Evolutionary conservation across 2,113 vertebrate species (phyloP).

Genomic region (Aegithalos caudatus): DNA sequence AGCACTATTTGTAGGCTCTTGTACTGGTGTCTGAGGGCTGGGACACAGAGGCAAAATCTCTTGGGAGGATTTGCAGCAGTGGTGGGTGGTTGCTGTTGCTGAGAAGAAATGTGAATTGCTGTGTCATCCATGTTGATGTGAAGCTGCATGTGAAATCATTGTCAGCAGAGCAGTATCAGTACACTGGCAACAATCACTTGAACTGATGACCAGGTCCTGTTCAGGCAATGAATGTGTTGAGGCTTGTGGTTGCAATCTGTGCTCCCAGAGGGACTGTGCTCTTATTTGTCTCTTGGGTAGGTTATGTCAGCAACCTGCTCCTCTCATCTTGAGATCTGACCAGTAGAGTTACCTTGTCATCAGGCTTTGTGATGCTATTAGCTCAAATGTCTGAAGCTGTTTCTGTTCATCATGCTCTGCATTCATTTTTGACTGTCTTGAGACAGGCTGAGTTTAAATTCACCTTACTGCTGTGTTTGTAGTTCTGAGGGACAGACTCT

Average conservation of each 20-base stretch:
- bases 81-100: not conserved
- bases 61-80: not conserved
- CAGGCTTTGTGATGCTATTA: not conserved
- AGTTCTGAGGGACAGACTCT: not conserved
- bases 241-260: not conserved
- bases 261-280: not conserved
- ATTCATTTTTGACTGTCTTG: not conserved
- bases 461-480: not conserved
- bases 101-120: not conserved
- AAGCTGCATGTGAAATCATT: not conserved
- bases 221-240: not conserved
- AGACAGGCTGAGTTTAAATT: not conserved
- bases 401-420: not conserved
- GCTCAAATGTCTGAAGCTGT: not conserved
- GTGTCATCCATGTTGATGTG: not conserved
- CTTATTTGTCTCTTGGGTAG: not conserved
- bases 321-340: not conserved
- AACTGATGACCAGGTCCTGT: not conserved
- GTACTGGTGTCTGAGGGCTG: not conserved
- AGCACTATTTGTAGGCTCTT: not conserved
- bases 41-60: fast-evolving
- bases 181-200: not conserved
- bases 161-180: not conserved
- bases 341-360: not conserved
- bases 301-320: not conserved